Evolutionary conservation across 2,797 vertebrate genomes (phyloP), one percentile per base, ranked within the genome.

Genomic region (Mormyrops attenuatus): DNA sequence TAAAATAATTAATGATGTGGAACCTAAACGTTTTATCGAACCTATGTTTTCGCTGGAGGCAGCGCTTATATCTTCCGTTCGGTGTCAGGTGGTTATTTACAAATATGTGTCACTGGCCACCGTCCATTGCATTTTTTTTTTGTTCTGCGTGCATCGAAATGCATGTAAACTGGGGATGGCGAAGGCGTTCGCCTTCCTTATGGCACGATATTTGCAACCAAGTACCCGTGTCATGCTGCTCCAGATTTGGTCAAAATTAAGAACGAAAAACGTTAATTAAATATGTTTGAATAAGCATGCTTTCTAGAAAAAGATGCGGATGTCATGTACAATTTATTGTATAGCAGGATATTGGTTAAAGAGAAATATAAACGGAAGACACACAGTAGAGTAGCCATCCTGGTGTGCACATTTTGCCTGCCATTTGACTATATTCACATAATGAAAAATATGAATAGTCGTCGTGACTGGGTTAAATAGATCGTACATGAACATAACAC

Each of bases 261-360:
- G 8, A 34, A 69, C 0, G 5, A 80, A 80, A 41, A 17, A 44
- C 38, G 52, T 9, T 47, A 60, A 34, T 22, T 50, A 47, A 57
- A 60, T 60, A 44, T 57, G 88, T 57, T 50, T 52, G 6, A 52
- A 85, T 52, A 85, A 52, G 26, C 47, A 50, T 52, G 22, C 13
- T 73, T 38, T 73, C 4, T 13, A 73, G 30, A 38, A 47, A 20
- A 41, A 84, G 17, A 49, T 20, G 13, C 3, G 13, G 30, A 60
- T 57, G 88, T 85, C 90, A 90, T 90, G 84, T 90, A 88, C 90
- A 9, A 77, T 89, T 88, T 44, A 88, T 90, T 55, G 26, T 8
- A 85, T 57, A 73, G 15, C 5, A 34, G 34, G 52, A n/a, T 85
- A 73, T 89, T 66, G 55, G 5, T 86, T 88, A 34, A 53, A 88